Conservation (phyloP, 2,113 vertebrate species). For the Amphiprion percula region DNA sequence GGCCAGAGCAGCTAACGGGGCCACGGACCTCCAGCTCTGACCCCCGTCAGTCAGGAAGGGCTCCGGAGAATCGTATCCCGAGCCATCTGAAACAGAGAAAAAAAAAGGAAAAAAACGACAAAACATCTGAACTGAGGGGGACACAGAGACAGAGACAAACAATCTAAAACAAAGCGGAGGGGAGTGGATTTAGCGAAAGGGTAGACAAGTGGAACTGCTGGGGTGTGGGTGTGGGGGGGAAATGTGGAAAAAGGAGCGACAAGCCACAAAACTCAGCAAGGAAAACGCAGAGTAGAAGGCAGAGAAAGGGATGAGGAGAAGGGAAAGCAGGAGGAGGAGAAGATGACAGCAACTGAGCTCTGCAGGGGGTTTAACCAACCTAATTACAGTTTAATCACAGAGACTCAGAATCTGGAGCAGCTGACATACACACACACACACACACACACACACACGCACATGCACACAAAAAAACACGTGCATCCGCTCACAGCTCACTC, state of each 20-base stretch:
- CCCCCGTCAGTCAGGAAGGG: slow-evolving; percentile 84
- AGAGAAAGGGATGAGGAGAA: slow-evolving; percentile 34
- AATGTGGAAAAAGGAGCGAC: slow-evolving; percentile 14
- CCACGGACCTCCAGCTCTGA: slow-evolving; percentile 56
- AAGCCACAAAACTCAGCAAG: slow-evolving; percentile 37
- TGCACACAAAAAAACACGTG: slow-evolving; percentile 31
- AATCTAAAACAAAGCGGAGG: slow-evolving; percentile 6
- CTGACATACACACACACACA: slow-evolving; percentile 56
- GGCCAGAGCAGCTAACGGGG: slow-evolving; percentile 61
- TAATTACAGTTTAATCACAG: slow-evolving; percentile 86
- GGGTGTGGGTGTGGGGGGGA: background rate
- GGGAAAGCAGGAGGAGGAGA: slow-evolving; percentile 53
- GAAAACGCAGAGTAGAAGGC: slow-evolving; percentile 49
- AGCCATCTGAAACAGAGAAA: slow-evolving; percentile 83
- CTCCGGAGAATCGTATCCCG: slow-evolving; percentile 85
- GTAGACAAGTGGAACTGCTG: slow-evolving; percentile 36
- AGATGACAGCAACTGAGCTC: slow-evolving; percentile 72
- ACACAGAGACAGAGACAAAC: slow-evolving; percentile 59
- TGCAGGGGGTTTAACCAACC: slow-evolving; percentile 84
- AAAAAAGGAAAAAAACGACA: slow-evolving; percentile 66
- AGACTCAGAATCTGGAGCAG: slow-evolving; percentile 80
- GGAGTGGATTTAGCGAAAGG: slow-evolving; percentile 14
- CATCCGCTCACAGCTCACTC: slow-evolving; percentile 51
- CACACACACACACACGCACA: slow-evolving; percentile 33
- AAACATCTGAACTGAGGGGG: slow-evolving; percentile 68